A percentile compares a stretch with the other conserved stretches of the same genome.
Evolutionary conservation across 2,888 invertebrate genomes (phyloP).

Genomic region (Pristionchus mayeri): DNA sequence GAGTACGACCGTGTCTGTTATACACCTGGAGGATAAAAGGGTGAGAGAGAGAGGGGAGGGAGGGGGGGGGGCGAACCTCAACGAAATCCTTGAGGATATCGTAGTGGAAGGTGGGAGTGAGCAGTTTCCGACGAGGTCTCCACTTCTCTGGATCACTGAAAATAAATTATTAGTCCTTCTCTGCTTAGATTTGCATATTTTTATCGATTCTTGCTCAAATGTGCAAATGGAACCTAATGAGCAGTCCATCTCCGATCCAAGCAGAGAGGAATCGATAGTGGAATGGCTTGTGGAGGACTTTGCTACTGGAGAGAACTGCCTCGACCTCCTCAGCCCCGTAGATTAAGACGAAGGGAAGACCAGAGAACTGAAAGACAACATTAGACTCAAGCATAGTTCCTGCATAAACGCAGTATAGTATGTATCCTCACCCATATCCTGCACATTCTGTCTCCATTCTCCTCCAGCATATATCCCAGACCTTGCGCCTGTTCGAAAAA

Average conservation of each 20-base stretch:
- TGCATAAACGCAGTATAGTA: no score
- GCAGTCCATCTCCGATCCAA: conserved; percentile 80
- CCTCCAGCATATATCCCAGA: conserved; percentile 71
- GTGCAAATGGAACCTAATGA: conserved; percentile 78
- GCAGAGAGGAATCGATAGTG: conserved; percentile 79
- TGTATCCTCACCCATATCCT: conserved; percentile 73
- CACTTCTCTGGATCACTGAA: conserved; percentile 77
- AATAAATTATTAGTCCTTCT: neutral
- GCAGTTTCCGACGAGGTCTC: conserved; percentile 77
- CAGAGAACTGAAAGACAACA: conserved; percentile 49
- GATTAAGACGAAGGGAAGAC: conserved; percentile 73
- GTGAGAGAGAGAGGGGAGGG: neutral
- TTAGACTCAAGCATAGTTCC: no score
- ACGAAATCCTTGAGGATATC: conserved; percentile 79
- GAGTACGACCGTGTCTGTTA: conserved; percentile 77
- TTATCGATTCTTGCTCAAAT: neutral
- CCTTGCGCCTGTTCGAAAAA: conserved; percentile 76
- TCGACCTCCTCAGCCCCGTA: conserved; percentile 75
- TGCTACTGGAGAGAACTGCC: conserved; percentile 76
- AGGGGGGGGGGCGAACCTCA: conserved; percentile 56
- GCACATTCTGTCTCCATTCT: conserved; percentile 65
- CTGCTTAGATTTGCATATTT: neutral
- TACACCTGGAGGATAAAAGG: conserved; percentile 73
- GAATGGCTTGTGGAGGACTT: conserved; percentile 76
- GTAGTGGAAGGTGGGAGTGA: conserved; percentile 79